A percentile compares a stretch with the other conserved stretches of the same genome.
Conservation (phyloP, 2,113 vertebrate species). For the Oreochromis niloticus region DNA sequence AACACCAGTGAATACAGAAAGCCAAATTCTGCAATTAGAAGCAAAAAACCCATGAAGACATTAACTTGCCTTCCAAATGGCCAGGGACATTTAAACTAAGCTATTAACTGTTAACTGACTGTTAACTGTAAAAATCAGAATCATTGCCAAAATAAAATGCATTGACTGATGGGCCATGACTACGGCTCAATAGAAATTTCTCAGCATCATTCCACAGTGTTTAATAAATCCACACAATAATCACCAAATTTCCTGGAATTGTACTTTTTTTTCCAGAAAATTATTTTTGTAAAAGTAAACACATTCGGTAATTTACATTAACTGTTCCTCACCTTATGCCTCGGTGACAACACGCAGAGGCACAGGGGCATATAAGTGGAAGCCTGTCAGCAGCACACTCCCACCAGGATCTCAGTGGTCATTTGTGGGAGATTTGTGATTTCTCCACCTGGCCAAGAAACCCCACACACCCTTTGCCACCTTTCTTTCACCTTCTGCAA, state of each 20-base stretch:
- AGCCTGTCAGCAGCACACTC: not conserved
- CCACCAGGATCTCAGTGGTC: not conserved
- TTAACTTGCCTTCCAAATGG: not conserved
- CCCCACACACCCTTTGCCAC: not conserved
- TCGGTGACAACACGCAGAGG: not conserved
- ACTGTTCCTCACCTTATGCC: not conserved
- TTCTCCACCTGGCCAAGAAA: not conserved
- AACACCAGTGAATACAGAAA: not conserved
- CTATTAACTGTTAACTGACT: conserved; percentile 10
- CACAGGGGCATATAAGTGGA: not conserved
- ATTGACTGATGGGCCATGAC: not conserved
- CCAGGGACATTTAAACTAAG: not conserved
- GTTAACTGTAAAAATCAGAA: conserved; percentile 17
- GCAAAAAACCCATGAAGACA: not conserved
- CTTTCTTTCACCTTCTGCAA: conserved; percentile 21
- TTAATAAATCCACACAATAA: not conserved
- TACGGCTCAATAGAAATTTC: not conserved
- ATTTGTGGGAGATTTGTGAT: conserved; percentile 22
- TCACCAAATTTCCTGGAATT: not conserved
- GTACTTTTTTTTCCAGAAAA: not conserved
- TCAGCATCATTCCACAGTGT: not conserved
- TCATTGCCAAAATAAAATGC: conserved; percentile 7
- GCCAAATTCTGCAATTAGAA: not conserved
- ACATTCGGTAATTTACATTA: not conserved
- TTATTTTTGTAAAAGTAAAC: not conserved